These are phyloP conservation scores for Bufo bufo DNA, from an alignment of 2,113 vertebrate genomes.

Conservation along the genomic window DNA sequence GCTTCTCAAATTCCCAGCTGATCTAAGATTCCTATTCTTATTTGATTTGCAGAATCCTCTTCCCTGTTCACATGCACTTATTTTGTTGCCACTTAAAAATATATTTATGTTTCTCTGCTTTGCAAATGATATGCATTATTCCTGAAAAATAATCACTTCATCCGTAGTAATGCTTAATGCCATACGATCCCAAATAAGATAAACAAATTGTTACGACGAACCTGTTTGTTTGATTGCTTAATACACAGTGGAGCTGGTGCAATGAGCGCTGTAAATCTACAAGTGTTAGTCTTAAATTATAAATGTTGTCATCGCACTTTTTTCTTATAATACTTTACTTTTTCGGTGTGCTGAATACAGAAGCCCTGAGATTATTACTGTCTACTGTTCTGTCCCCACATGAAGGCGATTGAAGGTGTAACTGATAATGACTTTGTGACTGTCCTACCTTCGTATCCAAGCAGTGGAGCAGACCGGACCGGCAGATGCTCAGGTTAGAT, in stretches of 20 bases:
- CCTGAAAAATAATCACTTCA: conserved; percentile 35
- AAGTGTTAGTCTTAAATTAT: conserved; percentile 10
- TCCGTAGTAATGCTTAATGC: neutral
- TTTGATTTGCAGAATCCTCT: conserved; percentile 23
- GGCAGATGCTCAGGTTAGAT: too few relatives aligned
- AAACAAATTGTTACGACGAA: conserved; percentile 1
- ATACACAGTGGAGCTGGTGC: neutral
- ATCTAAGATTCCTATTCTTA: conserved; percentile 36
- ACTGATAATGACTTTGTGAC: too few relatives aligned
- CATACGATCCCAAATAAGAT: neutral
- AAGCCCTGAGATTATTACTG: neutral
- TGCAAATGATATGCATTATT: conserved; percentile 35
- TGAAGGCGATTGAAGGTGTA: too few relatives aligned
- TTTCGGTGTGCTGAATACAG: neutral
- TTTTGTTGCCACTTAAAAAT: conserved; percentile 34
- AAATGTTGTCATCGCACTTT: conserved; percentile 1
- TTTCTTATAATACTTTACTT: neutral
- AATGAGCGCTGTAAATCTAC: conserved; percentile 5
- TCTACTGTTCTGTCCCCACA: too few relatives aligned
- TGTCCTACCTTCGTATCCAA: too few relatives aligned
- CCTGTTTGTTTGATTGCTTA: neutral
- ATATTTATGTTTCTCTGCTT: conserved; percentile 33
- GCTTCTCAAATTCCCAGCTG: conserved; percentile 33
- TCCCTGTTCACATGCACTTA: conserved; percentile 16
- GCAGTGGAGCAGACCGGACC: too few relatives aligned